Conservation (phyloP, 1,140 invertebrate genomes). For the Oppia nitens region DNA sequence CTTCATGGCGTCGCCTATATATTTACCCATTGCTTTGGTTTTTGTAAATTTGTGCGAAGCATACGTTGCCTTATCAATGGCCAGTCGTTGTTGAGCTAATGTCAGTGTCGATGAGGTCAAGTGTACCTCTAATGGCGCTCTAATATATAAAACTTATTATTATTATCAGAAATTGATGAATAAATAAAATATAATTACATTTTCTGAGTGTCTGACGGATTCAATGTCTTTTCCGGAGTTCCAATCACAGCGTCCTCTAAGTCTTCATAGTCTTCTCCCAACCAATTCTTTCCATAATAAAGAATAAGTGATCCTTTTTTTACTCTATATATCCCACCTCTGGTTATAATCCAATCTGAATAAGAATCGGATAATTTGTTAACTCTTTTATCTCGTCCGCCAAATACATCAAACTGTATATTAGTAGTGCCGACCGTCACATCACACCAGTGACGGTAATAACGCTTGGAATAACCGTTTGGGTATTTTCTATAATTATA, state of each 20-base stretch:
- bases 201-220: constrained; percentile 4
- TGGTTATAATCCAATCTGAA: constrained; percentile 12
- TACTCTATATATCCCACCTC: constrained; percentile 8
- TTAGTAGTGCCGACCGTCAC: neutral
- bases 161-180: neutral
- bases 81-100: constrained; percentile 4
- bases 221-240: constrained; percentile 8
- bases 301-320: constrained; percentile 6
- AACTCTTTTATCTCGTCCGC: constrained; percentile 8
- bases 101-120: constrained; percentile 4
- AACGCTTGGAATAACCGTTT: neutral
- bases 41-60: constrained; percentile 10
- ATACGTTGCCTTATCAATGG: constrained; percentile 9
- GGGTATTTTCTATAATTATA: constrained; percentile 8
- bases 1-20: constrained; percentile 8
- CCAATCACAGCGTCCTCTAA: constrained; percentile 8
- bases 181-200: too few species aligned
- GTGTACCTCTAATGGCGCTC: constrained; percentile 7
- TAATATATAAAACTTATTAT: neutral
- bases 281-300: constrained; percentile 13
- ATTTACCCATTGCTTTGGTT: neutral
- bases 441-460: constrained; percentile 12
- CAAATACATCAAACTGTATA: constrained; percentile 8
- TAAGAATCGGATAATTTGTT: constrained; percentile 11
- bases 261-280: constrained; percentile 5